phyloP scores from a whole-genome alignment of 2,797 vertebrate species.

The Coranthus polyacanthus region DNA sequence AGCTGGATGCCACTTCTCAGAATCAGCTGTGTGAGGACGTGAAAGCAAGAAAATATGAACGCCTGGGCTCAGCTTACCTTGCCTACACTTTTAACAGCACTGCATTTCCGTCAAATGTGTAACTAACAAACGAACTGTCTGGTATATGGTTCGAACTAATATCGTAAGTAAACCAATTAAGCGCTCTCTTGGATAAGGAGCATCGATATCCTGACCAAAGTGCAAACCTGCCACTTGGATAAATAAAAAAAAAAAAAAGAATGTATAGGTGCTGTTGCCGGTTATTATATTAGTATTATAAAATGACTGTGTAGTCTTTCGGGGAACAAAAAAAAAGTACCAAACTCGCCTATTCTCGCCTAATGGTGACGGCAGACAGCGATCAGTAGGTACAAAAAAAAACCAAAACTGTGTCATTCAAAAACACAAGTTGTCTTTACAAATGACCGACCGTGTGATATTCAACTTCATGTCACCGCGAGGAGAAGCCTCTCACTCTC shows the following conservation, averaged over 20 bases:
- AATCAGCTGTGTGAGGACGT: conserved; percentile 13
- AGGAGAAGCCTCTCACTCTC: conserved; percentile 3
- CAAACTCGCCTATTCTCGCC: not conserved
- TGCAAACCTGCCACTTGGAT: not conserved
- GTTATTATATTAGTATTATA: not conserved
- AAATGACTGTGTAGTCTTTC: no score
- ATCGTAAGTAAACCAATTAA: not conserved
- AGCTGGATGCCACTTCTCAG: conserved; percentile 33
- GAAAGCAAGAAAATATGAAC: not conserved
- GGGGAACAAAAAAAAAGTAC: no score
- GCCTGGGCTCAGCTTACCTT: no score
- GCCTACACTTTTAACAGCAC: no score
- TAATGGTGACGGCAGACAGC: not conserved
- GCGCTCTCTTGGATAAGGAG: conserved; percentile 1
- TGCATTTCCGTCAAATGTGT: no score
- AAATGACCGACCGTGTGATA: not conserved
- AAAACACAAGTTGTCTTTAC: conserved; percentile 10
- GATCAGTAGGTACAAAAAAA: not conserved
- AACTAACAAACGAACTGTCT: no score
- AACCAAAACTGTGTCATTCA: no score
- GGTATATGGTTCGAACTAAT: no score
- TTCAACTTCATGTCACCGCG: conserved; percentile 29
- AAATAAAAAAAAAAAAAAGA: no score
- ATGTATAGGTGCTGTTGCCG: no score
- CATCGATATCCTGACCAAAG: not conserved